Evolutionary conservation across 2,888 invertebrate species (phyloP).

Genomic region (Cecidostiba fungosa): DNA sequence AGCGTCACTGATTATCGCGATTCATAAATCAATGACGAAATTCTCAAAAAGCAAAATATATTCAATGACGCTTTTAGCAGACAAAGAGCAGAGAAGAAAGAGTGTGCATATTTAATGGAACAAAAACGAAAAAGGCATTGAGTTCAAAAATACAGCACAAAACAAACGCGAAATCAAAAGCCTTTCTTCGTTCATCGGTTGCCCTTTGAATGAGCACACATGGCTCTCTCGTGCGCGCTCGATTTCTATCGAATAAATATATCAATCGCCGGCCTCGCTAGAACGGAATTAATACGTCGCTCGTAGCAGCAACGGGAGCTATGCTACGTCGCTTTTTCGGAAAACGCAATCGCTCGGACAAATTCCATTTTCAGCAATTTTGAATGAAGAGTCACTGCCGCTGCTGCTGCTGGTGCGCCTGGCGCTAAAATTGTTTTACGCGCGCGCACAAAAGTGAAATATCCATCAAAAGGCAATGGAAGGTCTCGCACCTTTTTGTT

Average conservation of each 20-base stretch:
- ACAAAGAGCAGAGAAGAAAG: neutral
- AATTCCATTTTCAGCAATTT: slow-evolving; percentile 56
- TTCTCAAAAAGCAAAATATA: neutral
- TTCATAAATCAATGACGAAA: neutral
- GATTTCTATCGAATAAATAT: slow-evolving; percentile 40
- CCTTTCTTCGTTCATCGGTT: slow-evolving; percentile 18
- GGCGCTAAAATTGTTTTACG: slow-evolving; percentile 45
- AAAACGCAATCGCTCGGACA: slow-evolving; percentile 44
- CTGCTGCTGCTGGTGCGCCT: neutral
- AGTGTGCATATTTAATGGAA: neutral
- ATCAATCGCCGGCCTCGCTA: slow-evolving; percentile 21
- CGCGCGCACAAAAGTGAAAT: neutral
- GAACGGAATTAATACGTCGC: slow-evolving; percentile 45
- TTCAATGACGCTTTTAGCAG: neutral
- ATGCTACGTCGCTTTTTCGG: slow-evolving; percentile 24
- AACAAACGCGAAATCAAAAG: slow-evolving; percentile 32
- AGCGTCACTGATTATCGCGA: neutral
- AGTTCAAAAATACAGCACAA: slow-evolving; percentile 1
- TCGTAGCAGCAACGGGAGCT: neutral
- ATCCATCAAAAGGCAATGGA: slow-evolving; percentile 1
- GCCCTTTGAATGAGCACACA: slow-evolving; percentile 23
- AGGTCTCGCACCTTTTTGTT: slow-evolving; percentile 22
- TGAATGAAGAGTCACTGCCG: slow-evolving; percentile 33
- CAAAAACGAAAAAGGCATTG: neutral
- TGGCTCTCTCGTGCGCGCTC: neutral